Base-by-base conservation (phyloP, 2,888 invertebrate genomes). In the Epinotia demarniana region DNA sequence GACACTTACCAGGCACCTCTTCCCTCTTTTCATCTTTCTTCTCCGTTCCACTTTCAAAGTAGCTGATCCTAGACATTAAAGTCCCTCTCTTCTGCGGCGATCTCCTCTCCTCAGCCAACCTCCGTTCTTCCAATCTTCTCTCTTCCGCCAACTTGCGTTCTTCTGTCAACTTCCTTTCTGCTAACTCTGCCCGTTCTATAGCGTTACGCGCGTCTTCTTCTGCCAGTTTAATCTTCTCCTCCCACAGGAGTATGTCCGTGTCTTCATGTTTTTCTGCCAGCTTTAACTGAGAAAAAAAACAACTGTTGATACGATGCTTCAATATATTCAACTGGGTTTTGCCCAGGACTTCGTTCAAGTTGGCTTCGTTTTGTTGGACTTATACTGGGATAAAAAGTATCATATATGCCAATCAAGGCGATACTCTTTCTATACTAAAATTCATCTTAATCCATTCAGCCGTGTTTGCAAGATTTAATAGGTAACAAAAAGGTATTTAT, bases 201-300 rank as follows among this genome's bases (percentile, higher is more conserved):
- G 96, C 95, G 79, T 94, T 94, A 79, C 95, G 94, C 0, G 96
- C 92, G 81, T 97, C 96, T n/a, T 95, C 95, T 83, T 96, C 96
- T 0, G 96, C 96, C 0, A 96, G 86, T 83, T 94, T 95, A 53
- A 97, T 92, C 81, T 96, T 96, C 86, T 97, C 96, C 80, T 96
- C 96, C 83, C 96, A 94, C 0, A 96, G 87, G 33, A 96, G 95
- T 16, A 96, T 94, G 83, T 96, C 96, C 0, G 95, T 95, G 81
- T 96, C 96, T 78, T 95, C 95, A 79, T 96, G 96, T 78, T 95
- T 95, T 79, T 96, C 96, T 66, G 96, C 95, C 66, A 96, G 81
- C 86, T 96, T 95, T 5, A 95, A 81, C 92, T 94, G 87, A 33
- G 71, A 80, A 73, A 55, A n/a, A 46, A 66, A 63, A 55, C 16